Evolutionary conservation across 2,888 invertebrate genomes (phyloP), one percentile per base, ranked within the genome.

Genomic region (Netelia melanura): DNA sequence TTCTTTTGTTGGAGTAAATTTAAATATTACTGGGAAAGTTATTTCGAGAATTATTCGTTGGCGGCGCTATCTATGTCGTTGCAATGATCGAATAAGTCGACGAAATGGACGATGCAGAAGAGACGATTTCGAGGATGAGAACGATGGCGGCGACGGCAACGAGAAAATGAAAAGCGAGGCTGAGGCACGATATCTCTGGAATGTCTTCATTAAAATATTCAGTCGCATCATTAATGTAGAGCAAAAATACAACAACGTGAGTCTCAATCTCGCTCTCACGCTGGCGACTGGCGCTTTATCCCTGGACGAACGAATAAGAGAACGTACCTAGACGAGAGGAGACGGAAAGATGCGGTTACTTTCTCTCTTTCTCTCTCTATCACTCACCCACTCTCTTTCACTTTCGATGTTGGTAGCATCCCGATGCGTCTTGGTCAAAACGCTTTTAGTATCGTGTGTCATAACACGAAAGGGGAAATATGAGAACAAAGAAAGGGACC

Each of bases 151-250:
- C 64, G 76, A 83, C 75, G 77, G 82, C 74, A 82, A 85, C 71
- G 86, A 84, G 84, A 84, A 86, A 84, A 87, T 88, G 88, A 88
- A 70, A 87, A 88, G 89, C 88, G 89, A 90, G 89, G 86, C 90
- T 86, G 87, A 88, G 88, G 89, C 89, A 87, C 82, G 90, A 88
- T 91, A 87, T 86, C 87, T 89, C 87, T 89, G 92, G 92, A 92
- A 92, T 92, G 92, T 92, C 92, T 92, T 92, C 92, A 92, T 92
- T 92, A 92, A 92, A 92, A 92, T 92, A 91, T 91, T 89, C 89
- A 87, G 84, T 88, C 91, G 91, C 92, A 92, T 92, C 91, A 91
- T 91, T 92, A 91, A 92, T 92, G 91, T 91, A 91, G 89, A 91
- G 90, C 91, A 92, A 92, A 92, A 92, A 91, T 91, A 90, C 90